Evolutionary conservation across 2,888 invertebrate species (phyloP).

Genomic region (Horisme vitalbata): DNA sequence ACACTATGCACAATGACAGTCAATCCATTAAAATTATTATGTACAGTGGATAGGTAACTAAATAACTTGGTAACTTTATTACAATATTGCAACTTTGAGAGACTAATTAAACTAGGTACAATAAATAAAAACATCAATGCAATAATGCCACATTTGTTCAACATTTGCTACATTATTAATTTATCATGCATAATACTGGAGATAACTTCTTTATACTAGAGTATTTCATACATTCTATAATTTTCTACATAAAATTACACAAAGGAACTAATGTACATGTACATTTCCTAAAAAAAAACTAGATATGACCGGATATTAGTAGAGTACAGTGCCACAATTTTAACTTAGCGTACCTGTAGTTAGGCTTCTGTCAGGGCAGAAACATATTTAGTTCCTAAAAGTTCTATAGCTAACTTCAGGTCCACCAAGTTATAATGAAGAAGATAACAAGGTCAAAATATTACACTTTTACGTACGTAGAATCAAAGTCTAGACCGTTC

Average conservation of each 20-base stretch:
- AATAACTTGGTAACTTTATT: conserved; percentile 50
- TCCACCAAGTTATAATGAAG: too few relatives aligned
- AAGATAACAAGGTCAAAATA: too few relatives aligned
- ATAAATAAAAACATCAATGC: conserved; percentile 12
- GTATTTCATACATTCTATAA: conserved; percentile 12
- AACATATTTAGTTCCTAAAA: too few relatives aligned
- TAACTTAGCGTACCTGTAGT: too few relatives aligned
- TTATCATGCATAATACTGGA: conserved; percentile 34
- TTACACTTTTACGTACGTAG: too few relatives aligned
- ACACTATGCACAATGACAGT: conserved; percentile 42
- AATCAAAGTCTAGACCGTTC: too few relatives aligned
- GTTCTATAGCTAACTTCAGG: too few relatives aligned
- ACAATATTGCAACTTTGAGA: conserved; percentile 32
- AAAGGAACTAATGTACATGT: conserved; percentile 12
- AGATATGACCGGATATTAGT: too few relatives aligned
- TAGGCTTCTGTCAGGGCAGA: too few relatives aligned
- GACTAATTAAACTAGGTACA: conserved; percentile 5
- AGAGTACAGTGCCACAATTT: too few relatives aligned
- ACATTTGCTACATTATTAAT: conserved; percentile 28
- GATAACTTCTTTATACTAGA: conserved; percentile 3
- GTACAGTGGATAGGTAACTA: conserved; percentile 46
- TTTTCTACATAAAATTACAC: background rate
- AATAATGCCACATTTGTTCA: conserved; percentile 17
- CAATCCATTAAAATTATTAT: conserved; percentile 35
- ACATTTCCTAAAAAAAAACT: background rate